Evolutionary conservation across 2,113 vertebrate genomes (phyloP).

Genomic region (Lampris incognitus): DNA sequence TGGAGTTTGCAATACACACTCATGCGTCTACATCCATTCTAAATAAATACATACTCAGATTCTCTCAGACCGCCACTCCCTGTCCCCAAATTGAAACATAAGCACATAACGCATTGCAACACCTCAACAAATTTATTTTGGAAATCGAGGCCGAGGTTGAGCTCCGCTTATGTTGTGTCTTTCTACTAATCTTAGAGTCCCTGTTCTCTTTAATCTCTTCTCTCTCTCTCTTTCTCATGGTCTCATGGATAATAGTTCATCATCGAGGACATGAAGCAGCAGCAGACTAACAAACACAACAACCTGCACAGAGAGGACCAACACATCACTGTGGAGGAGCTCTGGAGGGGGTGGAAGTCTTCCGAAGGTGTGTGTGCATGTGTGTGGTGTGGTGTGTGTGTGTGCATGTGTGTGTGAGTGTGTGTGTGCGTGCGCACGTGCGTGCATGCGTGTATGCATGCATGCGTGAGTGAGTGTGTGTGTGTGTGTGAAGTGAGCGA

Average conservation of each 20-base stretch:
- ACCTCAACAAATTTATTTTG: conserved; percentile 15
- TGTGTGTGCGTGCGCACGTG: background rate
- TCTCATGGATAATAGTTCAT: conserved; percentile 82
- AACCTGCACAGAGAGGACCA: conserved; percentile 95
- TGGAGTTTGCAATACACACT: conserved; percentile 27
- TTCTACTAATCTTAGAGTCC: background rate
- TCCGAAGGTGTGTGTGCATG: conserved; percentile 87
- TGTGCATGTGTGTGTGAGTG: conserved; percentile 23
- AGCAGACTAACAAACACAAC: conserved; percentile 92
- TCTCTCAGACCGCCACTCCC: conserved; percentile 2
- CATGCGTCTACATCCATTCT: background rate
- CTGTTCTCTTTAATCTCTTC: background rate
- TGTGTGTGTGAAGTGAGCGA: too few species aligned
- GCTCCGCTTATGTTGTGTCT: background rate
- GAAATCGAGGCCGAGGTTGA: background rate
- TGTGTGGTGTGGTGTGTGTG: background rate
- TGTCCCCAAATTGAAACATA: conserved; percentile 23
- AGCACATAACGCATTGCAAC: conserved; percentile 28
- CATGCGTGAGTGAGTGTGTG: too few species aligned
- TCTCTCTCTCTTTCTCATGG: background rate
- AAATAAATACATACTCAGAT: conserved; percentile 22
- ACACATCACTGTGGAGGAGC: conserved; percentile 95
- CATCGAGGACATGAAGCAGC: conserved; percentile 97
- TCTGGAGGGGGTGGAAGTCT: conserved; percentile 95
- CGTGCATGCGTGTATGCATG: background rate